Conservation (phyloP, 2,888 invertebrate genomes). For the Polymixis flavicincta region DNA sequence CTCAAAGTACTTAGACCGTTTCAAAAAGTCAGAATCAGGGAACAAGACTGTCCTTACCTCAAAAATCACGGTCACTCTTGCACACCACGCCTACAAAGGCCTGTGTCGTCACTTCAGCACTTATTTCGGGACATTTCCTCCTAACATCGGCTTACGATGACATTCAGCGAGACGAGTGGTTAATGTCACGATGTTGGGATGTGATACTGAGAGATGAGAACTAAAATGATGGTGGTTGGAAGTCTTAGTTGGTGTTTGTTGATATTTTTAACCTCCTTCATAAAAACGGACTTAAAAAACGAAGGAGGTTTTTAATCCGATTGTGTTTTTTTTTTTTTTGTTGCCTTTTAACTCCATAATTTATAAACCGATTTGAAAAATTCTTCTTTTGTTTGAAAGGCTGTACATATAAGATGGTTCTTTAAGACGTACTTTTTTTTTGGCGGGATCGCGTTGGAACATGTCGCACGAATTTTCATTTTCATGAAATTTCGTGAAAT, state of each 20-base stretch:
- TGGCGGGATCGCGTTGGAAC: too few species aligned
- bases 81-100: conserved; percentile 34
- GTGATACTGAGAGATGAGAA: background rate
- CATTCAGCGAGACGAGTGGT: conserved; percentile 10
- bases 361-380: too few species aligned
- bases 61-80: conserved; percentile 9
- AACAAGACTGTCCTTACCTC: background rate
- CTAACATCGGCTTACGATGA: conserved; percentile 32
- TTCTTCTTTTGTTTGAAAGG: too few species aligned
- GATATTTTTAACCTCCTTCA: too few species aligned
- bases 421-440: too few species aligned
- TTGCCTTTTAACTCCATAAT: too few species aligned
- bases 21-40: background rate
- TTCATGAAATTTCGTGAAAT: too few species aligned
- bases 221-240: background rate
- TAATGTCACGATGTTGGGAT: conserved; percentile 4
- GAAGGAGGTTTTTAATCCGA: too few species aligned
- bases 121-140: conserved; percentile 52
- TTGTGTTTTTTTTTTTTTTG: too few species aligned
- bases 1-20: background rate
- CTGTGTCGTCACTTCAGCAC: conserved; percentile 32
- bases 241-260: background rate
- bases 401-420: too few species aligned
- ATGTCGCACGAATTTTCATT: too few species aligned
- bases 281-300: too few species aligned